These are phyloP conservation scores for Anas bahamensis DNA, from an alignment of 2,797 vertebrate genomes.

Conservation along the genomic window DNA sequence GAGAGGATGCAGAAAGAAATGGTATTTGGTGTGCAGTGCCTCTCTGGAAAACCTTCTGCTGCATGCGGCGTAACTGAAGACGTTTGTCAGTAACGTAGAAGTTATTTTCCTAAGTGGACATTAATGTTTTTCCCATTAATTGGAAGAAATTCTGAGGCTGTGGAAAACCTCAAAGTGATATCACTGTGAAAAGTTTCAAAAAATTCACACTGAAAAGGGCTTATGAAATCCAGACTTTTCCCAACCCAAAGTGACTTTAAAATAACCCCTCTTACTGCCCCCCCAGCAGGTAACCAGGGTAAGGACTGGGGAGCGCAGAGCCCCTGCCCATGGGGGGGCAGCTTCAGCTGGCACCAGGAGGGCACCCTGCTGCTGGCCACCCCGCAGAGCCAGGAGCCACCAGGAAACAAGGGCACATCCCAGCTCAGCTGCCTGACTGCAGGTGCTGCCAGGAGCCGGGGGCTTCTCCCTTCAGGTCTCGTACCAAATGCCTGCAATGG, in stretches of 20 bases:
- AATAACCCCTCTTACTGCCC: background rate
- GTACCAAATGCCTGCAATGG: background rate
- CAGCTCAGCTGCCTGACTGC: background rate
- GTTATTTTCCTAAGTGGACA: background rate
- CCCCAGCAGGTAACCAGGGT: background rate
- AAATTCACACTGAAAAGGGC: background rate
- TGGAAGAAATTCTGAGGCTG: constrained; percentile 18
- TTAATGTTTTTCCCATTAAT: constrained; percentile 60
- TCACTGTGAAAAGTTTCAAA: constrained; percentile 13
- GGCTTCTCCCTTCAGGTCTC: constrained; percentile 24
- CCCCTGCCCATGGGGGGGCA: background rate
- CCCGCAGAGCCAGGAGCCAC: no score
- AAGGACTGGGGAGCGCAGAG: background rate
- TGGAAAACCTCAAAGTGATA: constrained; percentile 35
- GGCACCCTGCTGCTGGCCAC: no score
- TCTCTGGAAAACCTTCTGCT: background rate
- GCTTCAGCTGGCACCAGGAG: background rate
- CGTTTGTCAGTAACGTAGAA: constrained; percentile 2
- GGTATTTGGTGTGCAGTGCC: background rate
- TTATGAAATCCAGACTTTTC: background rate
- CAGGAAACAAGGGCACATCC: background rate
- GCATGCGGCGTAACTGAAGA: background rate
- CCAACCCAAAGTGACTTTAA: background rate
- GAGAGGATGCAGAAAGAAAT: no score
- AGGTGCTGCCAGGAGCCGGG: background rate